Conservation (phyloP, 2,113 vertebrate species). For the Scatophagus argus region DNA sequence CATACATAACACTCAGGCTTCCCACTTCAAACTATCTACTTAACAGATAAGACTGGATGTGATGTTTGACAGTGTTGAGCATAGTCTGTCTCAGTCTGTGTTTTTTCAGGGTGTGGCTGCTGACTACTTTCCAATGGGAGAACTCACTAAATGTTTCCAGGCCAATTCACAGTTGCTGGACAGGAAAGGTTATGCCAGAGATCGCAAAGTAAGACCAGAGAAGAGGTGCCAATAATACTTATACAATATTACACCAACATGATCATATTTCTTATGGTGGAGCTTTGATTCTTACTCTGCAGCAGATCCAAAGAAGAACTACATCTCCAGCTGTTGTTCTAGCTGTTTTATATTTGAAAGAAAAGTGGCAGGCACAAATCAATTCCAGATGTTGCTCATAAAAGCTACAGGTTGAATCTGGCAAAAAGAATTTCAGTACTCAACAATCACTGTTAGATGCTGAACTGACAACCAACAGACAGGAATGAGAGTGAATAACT, state of each 20-base stretch:
- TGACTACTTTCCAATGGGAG: conserved; percentile 13
- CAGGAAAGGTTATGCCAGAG: not conserved
- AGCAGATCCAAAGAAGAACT: not conserved
- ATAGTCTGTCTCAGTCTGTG: not conserved
- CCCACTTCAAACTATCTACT: not conserved
- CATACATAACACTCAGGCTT: not conserved
- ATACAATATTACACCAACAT: not conserved
- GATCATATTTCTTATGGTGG: not conserved
- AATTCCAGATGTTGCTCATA: not conserved
- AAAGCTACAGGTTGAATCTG: conserved; percentile 18
- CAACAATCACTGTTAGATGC: not conserved
- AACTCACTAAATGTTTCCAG: conserved; percentile 46
- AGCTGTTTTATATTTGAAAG: not conserved
- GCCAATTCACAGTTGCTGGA: conserved; percentile 16
- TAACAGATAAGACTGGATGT: not conserved
- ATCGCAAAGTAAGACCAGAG: not conserved
- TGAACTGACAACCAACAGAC: not conserved
- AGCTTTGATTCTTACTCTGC: not conserved
- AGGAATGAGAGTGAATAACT: not conserved
- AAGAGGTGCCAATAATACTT: not conserved
- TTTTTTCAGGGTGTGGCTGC: conserved; percentile 34
- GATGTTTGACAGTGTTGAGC: not conserved
- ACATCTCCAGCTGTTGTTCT: conserved; percentile 23
- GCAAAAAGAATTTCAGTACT: not conserved
- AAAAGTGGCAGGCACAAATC: not conserved